These are phyloP conservation scores for Ceratina japonica DNA, from an alignment of 1,140 invertebrate genomes.

Conservation along the genomic window DNA sequence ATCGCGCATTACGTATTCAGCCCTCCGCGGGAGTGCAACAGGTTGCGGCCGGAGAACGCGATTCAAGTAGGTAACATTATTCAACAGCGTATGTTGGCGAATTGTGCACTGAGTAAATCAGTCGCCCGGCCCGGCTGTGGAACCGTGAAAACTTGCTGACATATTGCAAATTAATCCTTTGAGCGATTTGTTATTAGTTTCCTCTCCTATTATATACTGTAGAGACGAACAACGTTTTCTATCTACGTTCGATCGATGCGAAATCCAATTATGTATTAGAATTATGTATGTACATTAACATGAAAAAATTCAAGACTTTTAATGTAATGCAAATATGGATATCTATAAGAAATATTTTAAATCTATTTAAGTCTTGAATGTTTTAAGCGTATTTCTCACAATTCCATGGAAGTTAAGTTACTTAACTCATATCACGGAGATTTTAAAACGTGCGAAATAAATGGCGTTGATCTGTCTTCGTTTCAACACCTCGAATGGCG, in stretches of 20 bases:
- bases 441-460: not conserved
- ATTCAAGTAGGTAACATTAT: conserved; percentile 29
- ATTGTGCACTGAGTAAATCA: conserved; percentile 43
- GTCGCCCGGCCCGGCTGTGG: conserved; percentile 38
- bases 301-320: too few species aligned
- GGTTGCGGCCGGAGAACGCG: conserved; percentile 13
- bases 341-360: too few species aligned
- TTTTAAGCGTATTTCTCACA: too few species aligned
- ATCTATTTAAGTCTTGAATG: too few species aligned
- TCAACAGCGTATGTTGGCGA: conserved; percentile 46
- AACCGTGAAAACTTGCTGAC: not conserved
- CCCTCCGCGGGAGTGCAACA: not conserved
- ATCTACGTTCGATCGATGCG: too few species aligned
- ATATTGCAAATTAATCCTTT: too few species aligned
- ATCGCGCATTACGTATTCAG: conserved; percentile 8
- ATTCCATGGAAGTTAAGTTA: not conserved
- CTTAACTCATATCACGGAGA: conserved; percentile 26
- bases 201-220: too few species aligned
- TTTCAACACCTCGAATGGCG: conserved; percentile 68
- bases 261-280: too few species aligned
- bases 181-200: too few species aligned
- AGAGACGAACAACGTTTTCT: too few species aligned
- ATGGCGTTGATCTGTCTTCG: conserved; percentile 38
- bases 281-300: too few species aligned
- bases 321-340: too few species aligned